These are phyloP conservation scores for Phyllotreta striolata DNA, from an alignment of 2,888 invertebrate genomes.

Conservation along the genomic window DNA sequence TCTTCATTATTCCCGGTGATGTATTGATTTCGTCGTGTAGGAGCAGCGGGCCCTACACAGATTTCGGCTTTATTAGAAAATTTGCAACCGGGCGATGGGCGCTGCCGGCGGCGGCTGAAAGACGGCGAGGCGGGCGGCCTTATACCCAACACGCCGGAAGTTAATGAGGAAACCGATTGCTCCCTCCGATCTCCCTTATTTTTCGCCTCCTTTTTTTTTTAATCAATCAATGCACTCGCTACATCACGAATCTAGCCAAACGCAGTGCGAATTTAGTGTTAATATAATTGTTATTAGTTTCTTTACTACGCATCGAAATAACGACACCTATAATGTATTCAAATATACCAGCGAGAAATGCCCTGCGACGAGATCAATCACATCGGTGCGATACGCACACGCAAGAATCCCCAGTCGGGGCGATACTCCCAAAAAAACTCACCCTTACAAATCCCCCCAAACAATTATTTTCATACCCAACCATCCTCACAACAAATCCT, in stretches of 20 bases:
- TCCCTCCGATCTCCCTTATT: no score
- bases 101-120: conserved; percentile 30
- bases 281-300: not conserved
- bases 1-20: conserved; percentile 51
- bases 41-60: conserved; percentile 40
- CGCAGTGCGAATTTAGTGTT: no score
- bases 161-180: conserved; percentile 25
- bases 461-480: not conserved
- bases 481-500: no score
- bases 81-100: conserved; percentile 41
- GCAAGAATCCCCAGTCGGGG: conserved; percentile 10
- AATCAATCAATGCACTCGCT: no score
- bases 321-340: conserved; percentile 24
- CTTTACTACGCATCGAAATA: conserved; percentile 17
- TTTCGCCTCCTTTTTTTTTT: no score
- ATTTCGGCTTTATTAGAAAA: conserved; percentile 47
- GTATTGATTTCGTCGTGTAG: conserved; percentile 47
- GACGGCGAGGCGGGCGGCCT: conserved; percentile 21
- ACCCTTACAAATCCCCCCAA: not conserved
- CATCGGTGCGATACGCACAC: conserved; percentile 25
- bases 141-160: conserved; percentile 9
- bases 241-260: no score
- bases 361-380: conserved; percentile 28
- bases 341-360: conserved; percentile 24
- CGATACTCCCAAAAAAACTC: not conserved